A percentile compares a stretch with the other conserved stretches of the same genome.
These are phyloP conservation scores for Tamias sibiricus DNA, from an alignment of 2,113 vertebrate species.

Conservation along the genomic window DNA sequence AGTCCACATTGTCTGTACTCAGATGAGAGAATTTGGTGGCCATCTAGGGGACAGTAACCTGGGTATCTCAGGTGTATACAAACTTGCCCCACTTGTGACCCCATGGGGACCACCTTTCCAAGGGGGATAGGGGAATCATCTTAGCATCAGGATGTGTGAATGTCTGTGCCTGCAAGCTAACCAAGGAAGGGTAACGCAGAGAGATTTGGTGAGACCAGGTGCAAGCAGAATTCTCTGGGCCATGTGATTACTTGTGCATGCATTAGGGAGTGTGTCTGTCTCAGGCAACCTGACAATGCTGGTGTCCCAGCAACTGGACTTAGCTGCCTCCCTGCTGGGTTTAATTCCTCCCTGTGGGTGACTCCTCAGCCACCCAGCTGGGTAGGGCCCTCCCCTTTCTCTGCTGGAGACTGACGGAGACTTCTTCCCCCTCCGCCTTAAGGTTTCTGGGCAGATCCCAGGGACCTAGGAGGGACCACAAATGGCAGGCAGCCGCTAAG, in stretches of 20 bases:
- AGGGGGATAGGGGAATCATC: not conserved
- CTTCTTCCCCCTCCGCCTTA: not conserved
- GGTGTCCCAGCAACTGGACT: not conserved
- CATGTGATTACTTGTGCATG: not conserved
- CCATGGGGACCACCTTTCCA: not conserved
- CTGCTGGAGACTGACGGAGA: not conserved
- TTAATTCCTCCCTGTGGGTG: not conserved
- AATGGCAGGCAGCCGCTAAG: not conserved
- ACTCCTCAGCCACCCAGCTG: not conserved
- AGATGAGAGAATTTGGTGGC: not conserved
- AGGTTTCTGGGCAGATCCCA: not conserved
- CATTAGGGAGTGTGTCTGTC: not conserved
- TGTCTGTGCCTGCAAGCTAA: not conserved
- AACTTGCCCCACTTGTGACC: not conserved
- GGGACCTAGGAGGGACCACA: not conserved
- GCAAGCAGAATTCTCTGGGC: not conserved
- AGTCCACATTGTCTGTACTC: not conserved
- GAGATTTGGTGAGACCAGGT: not conserved
- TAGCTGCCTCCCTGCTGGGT: not conserved
- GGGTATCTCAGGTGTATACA: not conserved
- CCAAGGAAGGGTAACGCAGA: not conserved
- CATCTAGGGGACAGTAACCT: not conserved
- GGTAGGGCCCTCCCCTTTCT: not conserved
- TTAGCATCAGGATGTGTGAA: no score
- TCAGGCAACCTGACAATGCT: not conserved